Evolutionary conservation across 2,797 vertebrate species (phyloP).

Genomic region (Bovichtus diacanthus): DNA sequence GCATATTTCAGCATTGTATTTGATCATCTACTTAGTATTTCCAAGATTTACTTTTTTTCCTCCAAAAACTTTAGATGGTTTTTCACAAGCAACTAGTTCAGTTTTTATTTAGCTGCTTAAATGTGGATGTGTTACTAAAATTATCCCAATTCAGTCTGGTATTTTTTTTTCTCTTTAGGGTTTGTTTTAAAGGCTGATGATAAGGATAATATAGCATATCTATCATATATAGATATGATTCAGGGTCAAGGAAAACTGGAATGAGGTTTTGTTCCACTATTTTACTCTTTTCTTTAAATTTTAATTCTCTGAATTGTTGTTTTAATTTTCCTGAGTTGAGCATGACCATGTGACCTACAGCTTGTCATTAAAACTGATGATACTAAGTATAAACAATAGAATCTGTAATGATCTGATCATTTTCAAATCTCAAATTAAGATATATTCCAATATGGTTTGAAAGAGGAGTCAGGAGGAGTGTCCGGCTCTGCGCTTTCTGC

Average conservation of each 20-base stretch:
- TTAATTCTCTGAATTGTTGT: neutral
- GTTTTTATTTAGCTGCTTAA: constrained; percentile 5
- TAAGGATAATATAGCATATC: neutral
- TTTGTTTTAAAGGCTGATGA: neutral
- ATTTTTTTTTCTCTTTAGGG: neutral
- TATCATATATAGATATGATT: no score
- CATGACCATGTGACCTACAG: neutral
- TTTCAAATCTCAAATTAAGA: neutral
- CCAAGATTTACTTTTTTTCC: constrained; percentile 5
- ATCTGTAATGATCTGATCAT: neutral
- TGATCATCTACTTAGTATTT: constrained; percentile 36
- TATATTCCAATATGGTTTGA: constrained; percentile 3
- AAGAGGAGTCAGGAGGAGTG: neutral
- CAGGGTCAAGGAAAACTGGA: neutral
- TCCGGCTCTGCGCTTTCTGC: neutral
- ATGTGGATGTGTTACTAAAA: neutral
- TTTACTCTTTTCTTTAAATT: neutral
- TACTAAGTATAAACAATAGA: neutral
- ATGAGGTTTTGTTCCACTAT: neutral
- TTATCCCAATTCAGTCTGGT: neutral
- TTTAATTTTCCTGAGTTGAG: neutral
- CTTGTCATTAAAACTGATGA: neutral
- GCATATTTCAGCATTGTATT: constrained; percentile 35
- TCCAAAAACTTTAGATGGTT: constrained; percentile 11
- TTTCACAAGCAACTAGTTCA: neutral